Percentiles rank a stretch among this genome's conserved stretches.
Conservation (phyloP, 1,140 invertebrate genomes). For the Coboldia fuscipes region DNA sequence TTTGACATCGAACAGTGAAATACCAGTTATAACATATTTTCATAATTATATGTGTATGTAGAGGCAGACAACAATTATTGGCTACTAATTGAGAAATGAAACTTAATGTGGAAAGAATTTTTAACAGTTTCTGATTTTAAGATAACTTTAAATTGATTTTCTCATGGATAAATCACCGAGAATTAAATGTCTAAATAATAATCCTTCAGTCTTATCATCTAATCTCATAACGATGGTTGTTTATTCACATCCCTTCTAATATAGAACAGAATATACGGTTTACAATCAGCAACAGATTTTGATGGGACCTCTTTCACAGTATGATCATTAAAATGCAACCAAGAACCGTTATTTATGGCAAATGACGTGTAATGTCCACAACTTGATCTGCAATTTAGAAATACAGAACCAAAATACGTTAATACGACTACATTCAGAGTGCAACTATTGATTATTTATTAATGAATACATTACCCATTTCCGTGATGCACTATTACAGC, state of each 20-base stretch:
- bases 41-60: no score
- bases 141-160: no score
- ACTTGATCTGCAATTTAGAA: conserved; percentile 32
- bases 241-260: conserved; percentile 35
- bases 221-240: conserved; percentile 1
- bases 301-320: conserved; percentile 52
- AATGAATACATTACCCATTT: conserved; percentile 54
- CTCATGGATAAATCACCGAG: no score
- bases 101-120: no score
- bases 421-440: no score
- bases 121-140: no score
- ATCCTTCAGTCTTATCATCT: conserved; percentile 1
- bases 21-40: no score
- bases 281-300: conserved; percentile 49
- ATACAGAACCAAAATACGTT: neutral
- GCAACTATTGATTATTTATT: no score
- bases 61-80: no score
- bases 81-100: no score
- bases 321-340: conserved; percentile 78
- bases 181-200: no score
- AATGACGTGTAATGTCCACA: conserved; percentile 75
- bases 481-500: conserved; percentile 74
- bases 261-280: conserved; percentile 75
- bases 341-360: conserved; percentile 57
- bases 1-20: no score